A percentile compares a stretch with the other conserved stretches of the same genome.
Evolutionary conservation across 2,888 invertebrate species (phyloP).

Genomic region (Sipunculus nudus): DNA sequence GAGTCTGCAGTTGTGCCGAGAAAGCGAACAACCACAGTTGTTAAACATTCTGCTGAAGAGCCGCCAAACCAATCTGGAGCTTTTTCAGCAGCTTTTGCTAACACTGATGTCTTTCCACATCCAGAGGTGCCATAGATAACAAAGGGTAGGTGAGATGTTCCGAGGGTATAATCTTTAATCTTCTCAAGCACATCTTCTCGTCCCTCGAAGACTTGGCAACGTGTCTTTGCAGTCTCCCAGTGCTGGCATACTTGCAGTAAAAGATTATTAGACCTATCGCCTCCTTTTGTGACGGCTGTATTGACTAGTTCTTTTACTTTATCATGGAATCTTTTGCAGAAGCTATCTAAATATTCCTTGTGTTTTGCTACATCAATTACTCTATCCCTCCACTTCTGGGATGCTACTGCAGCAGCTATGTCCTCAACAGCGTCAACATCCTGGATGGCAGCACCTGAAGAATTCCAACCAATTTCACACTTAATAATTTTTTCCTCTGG

Average conservation of each 20-base stretch:
- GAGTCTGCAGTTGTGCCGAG: neutral
- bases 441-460: neutral
- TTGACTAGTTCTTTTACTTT: neutral
- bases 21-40: neutral
- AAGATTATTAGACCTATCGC: neutral
- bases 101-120: neutral
- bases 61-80: too few species aligned
- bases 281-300: neutral
- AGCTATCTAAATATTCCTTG: neutral
- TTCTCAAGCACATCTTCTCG: neutral
- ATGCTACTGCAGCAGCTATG: neutral
- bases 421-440: neutral
- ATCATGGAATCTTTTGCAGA: neutral
- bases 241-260: neutral
- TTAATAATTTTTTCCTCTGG: neutral
- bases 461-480: neutral
- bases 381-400: neutral
- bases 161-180: neutral
- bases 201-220: neutral
- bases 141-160: too few species aligned
- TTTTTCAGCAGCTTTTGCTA: too few species aligned
- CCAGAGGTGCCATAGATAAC: neutral
- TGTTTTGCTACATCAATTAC: neutral
- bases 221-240: neutral
- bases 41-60: too few species aligned